phyloP scores from a whole-genome alignment of 2,797 vertebrate species.

The Takifugu rubripes region DNA sequence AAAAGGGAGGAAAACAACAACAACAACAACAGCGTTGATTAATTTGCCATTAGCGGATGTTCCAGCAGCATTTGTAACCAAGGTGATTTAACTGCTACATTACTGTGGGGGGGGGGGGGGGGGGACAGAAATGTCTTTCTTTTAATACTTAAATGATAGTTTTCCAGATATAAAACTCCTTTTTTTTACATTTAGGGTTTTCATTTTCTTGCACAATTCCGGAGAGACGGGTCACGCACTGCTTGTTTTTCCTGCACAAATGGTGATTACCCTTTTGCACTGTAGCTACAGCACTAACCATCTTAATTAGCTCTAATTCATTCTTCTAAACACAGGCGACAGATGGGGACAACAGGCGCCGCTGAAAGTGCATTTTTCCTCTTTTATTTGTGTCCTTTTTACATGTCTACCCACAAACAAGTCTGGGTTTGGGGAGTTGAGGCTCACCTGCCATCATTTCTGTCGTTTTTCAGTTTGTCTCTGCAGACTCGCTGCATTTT shows the following conservation, averaged over 20 bases:
- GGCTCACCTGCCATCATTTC: conserved; percentile 23
- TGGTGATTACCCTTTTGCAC: conserved; percentile 50
- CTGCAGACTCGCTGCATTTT: conserved; percentile 22
- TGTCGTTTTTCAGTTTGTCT: conserved; percentile 15
- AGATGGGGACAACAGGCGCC: conserved; percentile 48
- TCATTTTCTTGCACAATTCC: background rate
- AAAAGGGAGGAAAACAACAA: too few species aligned
- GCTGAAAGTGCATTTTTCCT: conserved; percentile 12
- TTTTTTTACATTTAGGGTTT: too few species aligned
- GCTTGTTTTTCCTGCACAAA: conserved; percentile 36
- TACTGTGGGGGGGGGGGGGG: too few species aligned
- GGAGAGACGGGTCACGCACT: conserved; percentile 14
- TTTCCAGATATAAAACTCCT: too few species aligned
- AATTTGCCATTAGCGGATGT: too few species aligned
- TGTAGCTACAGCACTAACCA: conserved; percentile 33
- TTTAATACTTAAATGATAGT: too few species aligned
- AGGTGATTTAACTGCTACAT: too few species aligned
- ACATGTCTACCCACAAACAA: conserved; percentile 29
- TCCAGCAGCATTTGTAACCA: too few species aligned
- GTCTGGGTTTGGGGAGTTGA: conserved; percentile 28
- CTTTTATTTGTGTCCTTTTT: conserved; percentile 1
- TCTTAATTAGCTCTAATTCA: conserved; percentile 61
- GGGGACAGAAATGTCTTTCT: too few species aligned
- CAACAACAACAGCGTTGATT: too few species aligned
- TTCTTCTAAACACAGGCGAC: conserved; percentile 40